A percentile compares a stretch with the other conserved stretches of the same genome.
Conservation (phyloP, 1,140 invertebrate species). For the Agraylea sexmaculata region DNA sequence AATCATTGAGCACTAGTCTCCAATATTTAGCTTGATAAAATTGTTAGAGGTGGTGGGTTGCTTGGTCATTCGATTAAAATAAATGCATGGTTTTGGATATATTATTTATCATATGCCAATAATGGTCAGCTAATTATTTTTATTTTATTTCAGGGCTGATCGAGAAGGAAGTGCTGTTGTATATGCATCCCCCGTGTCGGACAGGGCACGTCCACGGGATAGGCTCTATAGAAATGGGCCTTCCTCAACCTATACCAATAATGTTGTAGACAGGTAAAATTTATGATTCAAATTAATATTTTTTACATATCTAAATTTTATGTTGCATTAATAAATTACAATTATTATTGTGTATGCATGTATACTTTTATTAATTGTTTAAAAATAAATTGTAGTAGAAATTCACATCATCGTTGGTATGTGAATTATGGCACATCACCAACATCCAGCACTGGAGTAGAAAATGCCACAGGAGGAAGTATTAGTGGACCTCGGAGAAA, state of each 20-base stretch:
- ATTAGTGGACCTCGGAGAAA: too few species aligned
- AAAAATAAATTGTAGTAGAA: conserved; percentile 6
- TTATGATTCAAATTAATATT: neutral
- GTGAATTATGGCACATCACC: conserved; percentile 15
- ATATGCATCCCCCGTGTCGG: conserved; percentile 27
- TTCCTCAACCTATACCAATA: conserved; percentile 24
- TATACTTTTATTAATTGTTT: neutral
- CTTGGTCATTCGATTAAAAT: neutral
- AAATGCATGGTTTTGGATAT: conserved; percentile 11
- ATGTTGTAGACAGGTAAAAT: conserved; percentile 14
- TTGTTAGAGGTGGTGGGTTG: neutral
- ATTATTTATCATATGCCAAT: neutral
- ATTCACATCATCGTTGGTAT: conserved; percentile 15
- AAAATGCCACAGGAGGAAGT: conserved; percentile 2
- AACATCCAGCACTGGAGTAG: conserved; percentile 23
- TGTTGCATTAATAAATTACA: neutral
- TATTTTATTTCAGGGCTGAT: conserved; percentile 23
- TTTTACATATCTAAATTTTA: conserved; percentile 2
- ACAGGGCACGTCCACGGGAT: conserved; percentile 27
- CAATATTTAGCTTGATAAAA: neutral
- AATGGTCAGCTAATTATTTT: neutral
- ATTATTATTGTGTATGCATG: neutral
- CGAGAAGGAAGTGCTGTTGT: conserved; percentile 25
- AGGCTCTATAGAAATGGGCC: conserved; percentile 21
- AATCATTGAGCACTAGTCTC: too few species aligned